Conservation (phyloP, 2,888 invertebrate genomes). For the Vanessa cardui region DNA sequence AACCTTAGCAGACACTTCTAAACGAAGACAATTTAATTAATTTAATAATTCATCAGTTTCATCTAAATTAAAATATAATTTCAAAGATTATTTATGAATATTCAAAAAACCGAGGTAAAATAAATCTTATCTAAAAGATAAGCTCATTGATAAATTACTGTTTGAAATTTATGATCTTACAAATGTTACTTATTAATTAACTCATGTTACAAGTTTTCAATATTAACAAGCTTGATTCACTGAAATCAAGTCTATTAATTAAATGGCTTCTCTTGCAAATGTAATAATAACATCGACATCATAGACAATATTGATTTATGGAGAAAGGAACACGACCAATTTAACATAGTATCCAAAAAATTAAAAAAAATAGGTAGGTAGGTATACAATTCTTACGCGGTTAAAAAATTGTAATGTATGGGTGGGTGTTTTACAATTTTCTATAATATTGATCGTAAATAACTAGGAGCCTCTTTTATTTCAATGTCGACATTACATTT, state of each 20-base stretch:
- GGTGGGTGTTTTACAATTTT: too few relatives aligned
- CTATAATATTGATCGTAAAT: too few relatives aligned
- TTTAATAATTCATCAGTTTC: background rate
- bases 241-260: background rate
- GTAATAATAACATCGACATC: background rate
- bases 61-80: background rate
- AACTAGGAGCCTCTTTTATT: too few relatives aligned
- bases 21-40: conserved; percentile 5
- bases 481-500: too few relatives aligned
- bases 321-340: background rate
- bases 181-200: background rate
- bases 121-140: too few relatives aligned
- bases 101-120: background rate
- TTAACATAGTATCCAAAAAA: too few relatives aligned
- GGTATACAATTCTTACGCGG: too few relatives aligned
- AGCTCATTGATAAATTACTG: background rate
- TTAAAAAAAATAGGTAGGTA: too few relatives aligned
- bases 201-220: background rate
- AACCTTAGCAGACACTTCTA: conserved; percentile 16
- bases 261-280: background rate
- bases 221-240: conserved; percentile 2
- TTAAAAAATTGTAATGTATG: too few relatives aligned
- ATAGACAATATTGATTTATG: background rate
- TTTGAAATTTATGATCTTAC: background rate
- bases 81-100: background rate